Conservation (phyloP, 2,888 invertebrate genomes). For the Nephrotoma appendiculata region DNA sequence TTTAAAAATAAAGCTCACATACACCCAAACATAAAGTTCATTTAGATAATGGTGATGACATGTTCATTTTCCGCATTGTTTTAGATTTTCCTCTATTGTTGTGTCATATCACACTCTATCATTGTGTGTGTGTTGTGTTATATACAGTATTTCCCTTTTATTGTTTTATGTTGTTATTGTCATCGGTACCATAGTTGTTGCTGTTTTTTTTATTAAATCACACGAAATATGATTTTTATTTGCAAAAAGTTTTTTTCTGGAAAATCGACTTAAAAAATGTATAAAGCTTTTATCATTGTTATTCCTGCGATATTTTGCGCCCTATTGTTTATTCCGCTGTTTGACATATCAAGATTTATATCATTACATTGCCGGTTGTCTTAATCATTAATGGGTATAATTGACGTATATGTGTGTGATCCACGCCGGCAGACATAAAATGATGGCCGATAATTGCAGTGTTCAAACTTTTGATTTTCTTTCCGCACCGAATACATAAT, state of each 20-base stretch:
- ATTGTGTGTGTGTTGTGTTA: background rate
- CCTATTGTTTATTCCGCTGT: background rate
- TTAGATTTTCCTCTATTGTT: background rate
- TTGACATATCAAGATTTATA: background rate
- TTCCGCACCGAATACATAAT: background rate
- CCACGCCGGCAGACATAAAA: background rate
- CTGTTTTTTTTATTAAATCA: background rate
- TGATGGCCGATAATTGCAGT: background rate
- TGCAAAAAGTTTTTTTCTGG: background rate
- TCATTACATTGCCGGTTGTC: background rate
- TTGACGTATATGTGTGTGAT: background rate
- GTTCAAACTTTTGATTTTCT: background rate
- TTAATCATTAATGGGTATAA: background rate
- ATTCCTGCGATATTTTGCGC: background rate
- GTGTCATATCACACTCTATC: background rate
- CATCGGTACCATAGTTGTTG: background rate
- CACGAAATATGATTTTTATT: background rate
- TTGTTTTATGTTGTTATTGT: background rate
- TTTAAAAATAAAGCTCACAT: background rate
- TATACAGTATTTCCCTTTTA: background rate
- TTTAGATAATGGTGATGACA: conserved; percentile 2
- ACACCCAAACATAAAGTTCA: background rate
- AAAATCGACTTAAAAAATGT: background rate
- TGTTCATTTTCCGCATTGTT: background rate
- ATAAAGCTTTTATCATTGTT: background rate